A percentile compares a stretch with the other conserved stretches of the same genome.
phyloP scores from a whole-genome alignment of 2,113 vertebrate genomes.

The Anseranas semipalmata region DNA sequence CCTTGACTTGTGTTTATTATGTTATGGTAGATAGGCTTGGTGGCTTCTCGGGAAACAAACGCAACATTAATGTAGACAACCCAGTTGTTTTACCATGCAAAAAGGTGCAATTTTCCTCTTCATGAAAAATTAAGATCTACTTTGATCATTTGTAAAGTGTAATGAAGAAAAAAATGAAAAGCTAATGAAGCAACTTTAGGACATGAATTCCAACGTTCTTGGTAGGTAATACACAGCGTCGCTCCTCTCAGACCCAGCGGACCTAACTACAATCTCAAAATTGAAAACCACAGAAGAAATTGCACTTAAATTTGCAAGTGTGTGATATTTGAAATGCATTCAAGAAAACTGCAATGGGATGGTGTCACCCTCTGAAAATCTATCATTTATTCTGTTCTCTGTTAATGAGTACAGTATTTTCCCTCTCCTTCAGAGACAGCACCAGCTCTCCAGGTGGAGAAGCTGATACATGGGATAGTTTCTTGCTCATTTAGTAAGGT shows the following conservation, averaged over 20 bases:
- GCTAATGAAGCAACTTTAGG: conserved; percentile 33
- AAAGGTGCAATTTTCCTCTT: conserved; percentile 68
- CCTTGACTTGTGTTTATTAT: neutral
- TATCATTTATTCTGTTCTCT: conserved; percentile 42
- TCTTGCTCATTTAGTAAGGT: neutral
- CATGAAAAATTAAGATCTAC: conserved; percentile 74
- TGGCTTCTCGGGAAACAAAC: conserved; percentile 14
- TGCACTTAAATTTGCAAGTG: conserved; percentile 62
- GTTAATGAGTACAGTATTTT: neutral
- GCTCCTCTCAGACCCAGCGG: neutral
- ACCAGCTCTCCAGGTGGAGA: neutral
- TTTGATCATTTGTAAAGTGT: conserved; percentile 55
- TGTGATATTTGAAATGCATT: neutral
- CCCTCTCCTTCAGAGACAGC: neutral
- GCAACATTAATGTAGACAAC: conserved; percentile 46
- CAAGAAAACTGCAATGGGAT: conserved; percentile 13
- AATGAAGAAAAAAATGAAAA: no score
- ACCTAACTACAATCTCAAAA: conserved; percentile 28
- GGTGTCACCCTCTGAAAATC: conserved; percentile 23
- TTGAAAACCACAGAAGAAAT: conserved; percentile 46
- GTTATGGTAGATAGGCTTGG: neutral
- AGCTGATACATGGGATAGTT: neutral
- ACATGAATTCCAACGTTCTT: neutral
- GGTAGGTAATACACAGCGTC: neutral
- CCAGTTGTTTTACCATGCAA: conserved; percentile 71